phyloP scores from a whole-genome alignment of 35 echinoderm and acorn worm genomes.

The Acanthaster planci region DNA sequence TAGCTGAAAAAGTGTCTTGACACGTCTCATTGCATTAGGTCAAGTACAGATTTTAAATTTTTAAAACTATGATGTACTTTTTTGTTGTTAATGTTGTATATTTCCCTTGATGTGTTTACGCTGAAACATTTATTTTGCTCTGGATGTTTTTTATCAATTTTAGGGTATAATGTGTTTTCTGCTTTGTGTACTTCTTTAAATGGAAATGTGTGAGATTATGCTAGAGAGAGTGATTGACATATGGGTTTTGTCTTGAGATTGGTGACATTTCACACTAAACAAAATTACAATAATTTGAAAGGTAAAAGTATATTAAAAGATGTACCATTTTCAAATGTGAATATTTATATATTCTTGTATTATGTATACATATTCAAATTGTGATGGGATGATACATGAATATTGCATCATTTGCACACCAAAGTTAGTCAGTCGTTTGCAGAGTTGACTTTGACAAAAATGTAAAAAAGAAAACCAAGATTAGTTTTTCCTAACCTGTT shows the following conservation, averaged over 20 bases:
- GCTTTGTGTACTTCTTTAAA: too few relatives aligned
- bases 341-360: slow-evolving; percentile 35
- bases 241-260: background rate
- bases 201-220: background rate
- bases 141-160: slow-evolving; percentile 1
- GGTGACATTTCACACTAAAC: background rate
- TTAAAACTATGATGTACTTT: slow-evolving; percentile 6
- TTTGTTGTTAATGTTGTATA: slow-evolving; percentile 16
- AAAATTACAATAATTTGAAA: background rate
- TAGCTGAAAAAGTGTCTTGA: too few relatives aligned
- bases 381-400: background rate
- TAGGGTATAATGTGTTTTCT: background rate
- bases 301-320: background rate
- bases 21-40: too few relatives aligned
- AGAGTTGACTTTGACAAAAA: too few relatives aligned
- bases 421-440: too few relatives aligned
- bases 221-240: background rate
- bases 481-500: too few relatives aligned
- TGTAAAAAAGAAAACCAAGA: too few relatives aligned
- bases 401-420: too few relatives aligned
- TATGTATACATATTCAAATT: slow-evolving; percentile 30
- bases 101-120: background rate
- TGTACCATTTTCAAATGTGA: slow-evolving; percentile 27
- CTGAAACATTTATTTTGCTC: background rate
- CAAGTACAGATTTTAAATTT: slow-evolving; percentile 11